These are phyloP conservation scores for Lophius piscatorius DNA, from an alignment of 2,113 vertebrate species.

Conservation along the genomic window DNA sequence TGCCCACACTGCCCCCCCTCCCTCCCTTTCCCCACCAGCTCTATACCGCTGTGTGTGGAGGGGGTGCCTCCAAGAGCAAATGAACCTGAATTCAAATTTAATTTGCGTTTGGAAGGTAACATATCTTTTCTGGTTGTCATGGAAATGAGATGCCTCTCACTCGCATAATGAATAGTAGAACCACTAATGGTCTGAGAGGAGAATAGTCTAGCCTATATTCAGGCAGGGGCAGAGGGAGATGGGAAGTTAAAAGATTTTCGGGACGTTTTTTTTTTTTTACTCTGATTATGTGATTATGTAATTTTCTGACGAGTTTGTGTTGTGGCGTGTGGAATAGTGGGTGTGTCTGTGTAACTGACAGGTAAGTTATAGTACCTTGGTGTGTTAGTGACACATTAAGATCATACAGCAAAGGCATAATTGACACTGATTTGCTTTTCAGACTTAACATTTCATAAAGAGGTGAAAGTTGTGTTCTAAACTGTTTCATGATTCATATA, in stretches of 20 bases:
- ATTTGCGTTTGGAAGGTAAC: slow-evolving; percentile 81
- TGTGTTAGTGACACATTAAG: too few species aligned
- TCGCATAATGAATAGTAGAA: slow-evolving; percentile 72
- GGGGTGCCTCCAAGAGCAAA: slow-evolving; percentile 44
- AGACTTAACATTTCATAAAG: not conserved
- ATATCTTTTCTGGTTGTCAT: slow-evolving; percentile 93
- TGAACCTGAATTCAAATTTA: slow-evolving; percentile 71
- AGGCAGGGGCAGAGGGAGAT: slow-evolving; percentile 19
- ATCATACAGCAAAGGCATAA: not conserved
- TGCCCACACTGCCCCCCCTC: not conserved
- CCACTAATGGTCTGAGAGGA: slow-evolving; percentile 60
- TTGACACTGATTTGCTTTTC: not conserved
- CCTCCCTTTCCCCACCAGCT: too few species aligned
- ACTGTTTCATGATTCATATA: not conserved
- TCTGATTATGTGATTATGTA: not conserved
- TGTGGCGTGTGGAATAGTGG: not conserved
- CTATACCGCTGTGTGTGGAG: slow-evolving; percentile 8
- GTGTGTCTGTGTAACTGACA: slow-evolving; percentile 6
- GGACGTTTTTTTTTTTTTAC: not conserved
- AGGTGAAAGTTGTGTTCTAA: not conserved
- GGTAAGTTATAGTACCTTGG: not conserved
- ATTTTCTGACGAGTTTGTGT: too few species aligned
- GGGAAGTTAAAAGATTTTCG: slow-evolving; percentile 38
- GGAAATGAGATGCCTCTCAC: slow-evolving; percentile 91
- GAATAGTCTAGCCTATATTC: slow-evolving; percentile 58